Evolutionary conservation across 2,797 vertebrate species (phyloP).

Genomic region (Labroides dimidiatus): DNA sequence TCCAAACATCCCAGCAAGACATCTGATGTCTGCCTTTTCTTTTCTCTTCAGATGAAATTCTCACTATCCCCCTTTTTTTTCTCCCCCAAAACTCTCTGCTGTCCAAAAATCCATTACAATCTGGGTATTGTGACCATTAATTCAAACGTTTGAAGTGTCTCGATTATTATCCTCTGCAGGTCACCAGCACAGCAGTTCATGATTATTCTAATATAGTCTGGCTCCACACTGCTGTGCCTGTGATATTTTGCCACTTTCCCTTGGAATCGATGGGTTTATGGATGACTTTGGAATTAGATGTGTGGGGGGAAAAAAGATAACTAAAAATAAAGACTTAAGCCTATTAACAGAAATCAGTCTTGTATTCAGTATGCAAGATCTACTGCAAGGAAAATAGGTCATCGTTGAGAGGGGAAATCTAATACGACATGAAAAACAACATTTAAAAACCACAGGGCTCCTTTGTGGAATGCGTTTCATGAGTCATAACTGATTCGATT

Average conservation of each 20-base stretch:
- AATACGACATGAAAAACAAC: slow-evolving; percentile 47
- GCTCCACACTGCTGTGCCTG: slow-evolving; percentile 51
- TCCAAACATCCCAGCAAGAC: slow-evolving; percentile 83
- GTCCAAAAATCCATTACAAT: slow-evolving; percentile 69
- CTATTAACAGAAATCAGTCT: slow-evolving; percentile 68
- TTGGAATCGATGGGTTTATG: slow-evolving; percentile 54
- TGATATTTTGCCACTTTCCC: slow-evolving; percentile 68
- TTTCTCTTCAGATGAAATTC: slow-evolving; percentile 68
- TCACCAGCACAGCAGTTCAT: slow-evolving; percentile 60
- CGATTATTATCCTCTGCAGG: slow-evolving; percentile 53
- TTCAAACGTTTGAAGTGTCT: slow-evolving; percentile 72
- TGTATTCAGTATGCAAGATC: slow-evolving; percentile 65
- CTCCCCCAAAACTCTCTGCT: slow-evolving; percentile 33
- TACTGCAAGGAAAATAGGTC: slow-evolving; percentile 71
- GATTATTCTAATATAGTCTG: slow-evolving; percentile 68
- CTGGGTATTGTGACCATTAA: slow-evolving; percentile 69
- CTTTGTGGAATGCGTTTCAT: slow-evolving; percentile 44
- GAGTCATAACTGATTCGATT: slow-evolving; percentile 53
- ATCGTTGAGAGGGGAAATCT: slow-evolving; percentile 52
- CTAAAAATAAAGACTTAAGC: slow-evolving; percentile 69
- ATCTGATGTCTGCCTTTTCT: slow-evolving; percentile 74
- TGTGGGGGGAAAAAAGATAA: slow-evolving; percentile 24
- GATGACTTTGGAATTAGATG: slow-evolving; percentile 62
- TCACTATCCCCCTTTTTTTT: slow-evolving; percentile 52
- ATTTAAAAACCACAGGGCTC: slow-evolving; percentile 49